Base-by-base conservation (phyloP, 2,113 vertebrate genomes). In the Coregonus clupeaformis region DNA sequence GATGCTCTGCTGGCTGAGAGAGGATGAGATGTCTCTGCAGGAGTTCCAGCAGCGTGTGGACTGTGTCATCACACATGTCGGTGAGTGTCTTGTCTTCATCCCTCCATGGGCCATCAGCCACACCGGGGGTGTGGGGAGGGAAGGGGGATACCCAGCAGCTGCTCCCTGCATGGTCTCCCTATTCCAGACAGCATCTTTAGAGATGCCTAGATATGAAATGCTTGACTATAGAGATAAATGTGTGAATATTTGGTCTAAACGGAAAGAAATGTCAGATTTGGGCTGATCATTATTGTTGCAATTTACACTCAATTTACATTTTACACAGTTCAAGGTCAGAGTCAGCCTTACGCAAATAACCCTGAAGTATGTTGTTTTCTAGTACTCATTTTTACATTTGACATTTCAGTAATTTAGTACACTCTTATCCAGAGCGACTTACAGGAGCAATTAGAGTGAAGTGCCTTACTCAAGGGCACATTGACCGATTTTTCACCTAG, bases 21-120 rank as follows among this genome's bases (percentile, higher is more conserved):
- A 96, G 88, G 96, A 97, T 85, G 95, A 98, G 87, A 98, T 97
- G 96, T 96, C 95, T 85, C 92, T 94, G 73, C 94, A 95, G 91
- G 96, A 98, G 89, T 94, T 98, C 81, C 94, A 90, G 80, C 93
- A 95, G 88, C 90, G 95, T 81, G 93, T 96, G 88, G 91, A 94
- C 86, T 95, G 94, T 59, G 95, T 97, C 89, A 95, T 96, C 94
- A 96, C 96, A 84, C 95, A 97, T 92, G 93, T 97, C 73, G 96
- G 97, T 98, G 93, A 97, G 94, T 90, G 57, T 42, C 36, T 2
- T 42, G 36, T 42, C 36, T 42, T 42, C 1, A 30, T 60, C 64
- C 0, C 4, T 36, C 16, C 64, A 66, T 20, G 13, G 20, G 2
- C 30, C 42, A 29, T 66, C 64, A 29, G 13, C 68, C 68, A 66